These are phyloP conservation scores for Abramis brama DNA, from an alignment of 2,113 vertebrate species.

Conservation along the genomic window DNA sequence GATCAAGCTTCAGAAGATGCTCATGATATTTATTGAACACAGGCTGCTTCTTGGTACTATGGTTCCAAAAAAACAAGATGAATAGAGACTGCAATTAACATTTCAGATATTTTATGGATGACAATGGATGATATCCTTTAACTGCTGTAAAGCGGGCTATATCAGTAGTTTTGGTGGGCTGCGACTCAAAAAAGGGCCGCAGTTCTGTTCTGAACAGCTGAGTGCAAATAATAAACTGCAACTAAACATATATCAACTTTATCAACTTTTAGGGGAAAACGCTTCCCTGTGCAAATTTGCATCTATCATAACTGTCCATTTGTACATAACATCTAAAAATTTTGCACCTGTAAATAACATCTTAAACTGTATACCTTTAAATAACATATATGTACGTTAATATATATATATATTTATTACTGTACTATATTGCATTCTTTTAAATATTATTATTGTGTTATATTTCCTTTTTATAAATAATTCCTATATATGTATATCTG, in stretches of 20 bases:
- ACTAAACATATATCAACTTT: neutral
- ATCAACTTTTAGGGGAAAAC: neutral
- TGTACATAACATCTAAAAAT: no score
- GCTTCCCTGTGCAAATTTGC: neutral
- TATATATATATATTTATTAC: no score
- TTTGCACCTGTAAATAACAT: no score
- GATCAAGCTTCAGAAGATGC: neutral
- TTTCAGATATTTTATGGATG: neutral
- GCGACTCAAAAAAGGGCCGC: neutral
- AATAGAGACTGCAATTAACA: neutral
- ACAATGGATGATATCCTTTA: neutral
- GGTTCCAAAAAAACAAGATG: neutral
- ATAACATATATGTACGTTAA: no score
- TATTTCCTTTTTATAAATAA: no score
- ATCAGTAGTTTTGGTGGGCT: neutral
- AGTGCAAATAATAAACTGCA: neutral
- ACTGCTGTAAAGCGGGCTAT: neutral
- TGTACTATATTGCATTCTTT: no score
- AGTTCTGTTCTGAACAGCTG: neutral
- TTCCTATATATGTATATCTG: no score
- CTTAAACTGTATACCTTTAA: no score
- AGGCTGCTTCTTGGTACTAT: neutral
- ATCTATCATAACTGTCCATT: no score
- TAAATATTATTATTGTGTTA: no score
- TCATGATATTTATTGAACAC: neutral